A percentile compares a stretch with the other conserved stretches of the same genome.
Conservation (phyloP, 2,113 vertebrate genomes). For the Oenanthe melanoleuca region DNA sequence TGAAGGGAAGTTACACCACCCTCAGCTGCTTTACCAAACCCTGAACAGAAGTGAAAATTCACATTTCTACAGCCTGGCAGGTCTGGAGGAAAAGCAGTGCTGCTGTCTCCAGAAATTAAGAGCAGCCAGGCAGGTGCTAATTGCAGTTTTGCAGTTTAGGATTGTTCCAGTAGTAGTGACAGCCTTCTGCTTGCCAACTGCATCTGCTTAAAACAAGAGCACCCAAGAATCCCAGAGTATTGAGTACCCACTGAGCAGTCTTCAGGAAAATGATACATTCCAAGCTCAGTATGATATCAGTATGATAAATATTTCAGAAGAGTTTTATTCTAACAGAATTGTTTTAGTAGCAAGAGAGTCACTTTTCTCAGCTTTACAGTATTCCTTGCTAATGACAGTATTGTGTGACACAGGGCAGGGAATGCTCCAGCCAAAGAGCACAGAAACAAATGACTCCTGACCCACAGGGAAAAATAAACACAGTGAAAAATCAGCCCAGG, state of each 20-base stretch:
- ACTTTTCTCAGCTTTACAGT: neutral
- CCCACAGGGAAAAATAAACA: fast-evolving
- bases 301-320: neutral
- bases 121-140: neutral
- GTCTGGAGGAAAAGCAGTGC: neutral
- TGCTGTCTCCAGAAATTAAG: neutral
- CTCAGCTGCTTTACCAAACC: neutral
- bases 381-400: neutral
- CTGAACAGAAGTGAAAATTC: neutral
- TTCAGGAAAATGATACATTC: neutral
- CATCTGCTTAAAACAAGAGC: neutral
- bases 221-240: neutral
- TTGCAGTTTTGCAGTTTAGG: neutral
- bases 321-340: neutral
- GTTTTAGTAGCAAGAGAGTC: neutral
- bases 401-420: neutral
- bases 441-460: neutral
- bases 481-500: neutral
- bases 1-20: neutral
- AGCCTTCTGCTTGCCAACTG: neutral
- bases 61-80: neutral
- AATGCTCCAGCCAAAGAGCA: neutral
- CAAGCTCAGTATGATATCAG: neutral
- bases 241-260: neutral
- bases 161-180: neutral